Evolutionary conservation across 2,888 invertebrate species (phyloP), one percentile per base, ranked within the genome.

Genomic region (Chloromyia formosa): DNA sequence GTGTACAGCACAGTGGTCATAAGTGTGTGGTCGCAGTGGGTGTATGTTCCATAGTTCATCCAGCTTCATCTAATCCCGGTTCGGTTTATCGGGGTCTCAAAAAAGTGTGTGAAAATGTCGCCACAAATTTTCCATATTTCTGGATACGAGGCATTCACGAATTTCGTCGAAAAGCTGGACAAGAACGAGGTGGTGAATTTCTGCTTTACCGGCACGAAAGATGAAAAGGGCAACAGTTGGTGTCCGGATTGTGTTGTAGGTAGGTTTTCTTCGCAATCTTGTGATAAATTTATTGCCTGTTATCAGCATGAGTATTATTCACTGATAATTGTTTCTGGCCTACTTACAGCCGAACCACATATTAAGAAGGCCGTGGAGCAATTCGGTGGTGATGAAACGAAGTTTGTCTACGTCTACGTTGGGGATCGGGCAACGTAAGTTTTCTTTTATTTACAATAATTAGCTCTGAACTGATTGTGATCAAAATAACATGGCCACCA

Each of bases 221-320:
- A 81, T 62, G 76, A 76, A 23, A 1, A 86, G 79, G 94, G 94
- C 0, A 83, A 87, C 54, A 95, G 94, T 82, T 96, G 96, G 96
- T 96, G 96, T 82, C 89, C 92, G 0, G 96, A 96, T 84, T 96
- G 96, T 83, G 91, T 91, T 10, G 87, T 87, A 84, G 93, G 94
- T 94, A 88, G 16, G 14, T 9, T 16, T 60, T 1, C 22, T 27
- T 60, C 27, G 27, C 7, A 4, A 35, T 35, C 27, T 61, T 76
- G 53, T n/a, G n/a, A n/a, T n/a, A n/a, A n/a, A 58, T 60, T 23
- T 20, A 54, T 76, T 73, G 18, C 4, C 40, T 53, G 20, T n/a
- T 54, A 60, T 42, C 12, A 35, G 56, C 60, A n/a, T 53, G 35
- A 10, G 23, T 58, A 45, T 73, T 62, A 69, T 66, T 74, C n/a